Percentiles rank a stretch among this genome's conserved stretches.
phyloP scores from a whole-genome alignment of 2,797 vertebrate genomes.

The Mormyrus proboscirostris region DNA sequence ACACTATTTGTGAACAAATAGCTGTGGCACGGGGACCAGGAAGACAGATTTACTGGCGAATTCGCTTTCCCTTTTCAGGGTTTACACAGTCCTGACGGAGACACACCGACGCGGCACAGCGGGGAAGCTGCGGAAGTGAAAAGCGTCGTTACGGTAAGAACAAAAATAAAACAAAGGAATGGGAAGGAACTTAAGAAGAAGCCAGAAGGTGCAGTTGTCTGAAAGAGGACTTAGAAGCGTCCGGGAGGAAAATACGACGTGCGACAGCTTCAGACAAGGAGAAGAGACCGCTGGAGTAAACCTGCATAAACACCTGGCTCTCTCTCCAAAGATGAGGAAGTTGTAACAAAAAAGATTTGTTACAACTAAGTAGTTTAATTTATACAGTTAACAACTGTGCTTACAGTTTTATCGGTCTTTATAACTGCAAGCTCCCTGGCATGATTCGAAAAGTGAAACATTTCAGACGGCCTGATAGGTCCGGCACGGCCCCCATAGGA shows the following conservation, averaged over 20 bases:
- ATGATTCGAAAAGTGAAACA: not conserved
- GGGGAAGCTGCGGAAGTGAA: not conserved
- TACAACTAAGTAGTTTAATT: not conserved
- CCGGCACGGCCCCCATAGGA: not conserved
- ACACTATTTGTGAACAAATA: not conserved
- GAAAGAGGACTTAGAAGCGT: not conserved
- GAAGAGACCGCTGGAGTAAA: not conserved
- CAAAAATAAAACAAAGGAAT: not conserved
- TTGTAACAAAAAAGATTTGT: not conserved
- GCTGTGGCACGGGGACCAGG: not conserved
- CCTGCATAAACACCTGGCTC: not conserved
- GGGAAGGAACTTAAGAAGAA: not conserved
- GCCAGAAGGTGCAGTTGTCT: not conserved
- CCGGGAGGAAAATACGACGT: not conserved
- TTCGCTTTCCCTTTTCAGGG: not conserved
- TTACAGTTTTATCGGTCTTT: not conserved
- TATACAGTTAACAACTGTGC: not conserved
- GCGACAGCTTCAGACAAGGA: not conserved
- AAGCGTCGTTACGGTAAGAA: not conserved
- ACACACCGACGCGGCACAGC: not conserved
- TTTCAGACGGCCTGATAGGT: not conserved
- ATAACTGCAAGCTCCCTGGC: not conserved
- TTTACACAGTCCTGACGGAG: not conserved
- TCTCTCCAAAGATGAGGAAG: not conserved
- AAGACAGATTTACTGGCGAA: not conserved